Conservation (phyloP, 2,113 vertebrate species). For the Carassius carassius region DNA sequence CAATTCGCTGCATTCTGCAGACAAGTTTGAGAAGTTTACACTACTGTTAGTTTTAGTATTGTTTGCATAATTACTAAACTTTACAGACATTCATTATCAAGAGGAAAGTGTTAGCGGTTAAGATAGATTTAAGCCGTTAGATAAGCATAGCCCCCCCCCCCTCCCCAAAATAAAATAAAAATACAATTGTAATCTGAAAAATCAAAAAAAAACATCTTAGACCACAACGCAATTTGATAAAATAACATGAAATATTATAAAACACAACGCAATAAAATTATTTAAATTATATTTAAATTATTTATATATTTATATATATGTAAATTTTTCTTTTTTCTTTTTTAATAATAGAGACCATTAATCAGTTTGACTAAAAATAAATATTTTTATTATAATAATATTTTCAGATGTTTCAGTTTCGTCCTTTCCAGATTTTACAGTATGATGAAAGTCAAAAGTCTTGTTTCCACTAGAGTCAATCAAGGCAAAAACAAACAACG, state of each 20-base stretch:
- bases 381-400: no score
- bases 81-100: not conserved
- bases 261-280: no score
- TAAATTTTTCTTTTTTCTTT: no score
- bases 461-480: not conserved
- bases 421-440: not conserved
- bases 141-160: not conserved
- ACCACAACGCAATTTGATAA: not conserved
- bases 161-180: not conserved
- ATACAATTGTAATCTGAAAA: no score
- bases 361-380: no score
- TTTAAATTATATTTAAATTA: no score
- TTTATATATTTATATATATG: no score
- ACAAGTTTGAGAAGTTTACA: not conserved
- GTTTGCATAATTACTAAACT: not conserved
- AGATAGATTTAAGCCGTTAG: not conserved
- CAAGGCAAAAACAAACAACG: not conserved
- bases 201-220: no score
- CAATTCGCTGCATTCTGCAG: no score
- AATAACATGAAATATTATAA: no score
- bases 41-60: not conserved
- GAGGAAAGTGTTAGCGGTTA: not conserved
- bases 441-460: not conserved
- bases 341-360: no score
- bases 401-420: not conserved